A percentile compares a stretch with the other conserved stretches of the same genome.
Conservation (phyloP, 2,797 vertebrate species). For the Cossypha dichroa region DNA sequence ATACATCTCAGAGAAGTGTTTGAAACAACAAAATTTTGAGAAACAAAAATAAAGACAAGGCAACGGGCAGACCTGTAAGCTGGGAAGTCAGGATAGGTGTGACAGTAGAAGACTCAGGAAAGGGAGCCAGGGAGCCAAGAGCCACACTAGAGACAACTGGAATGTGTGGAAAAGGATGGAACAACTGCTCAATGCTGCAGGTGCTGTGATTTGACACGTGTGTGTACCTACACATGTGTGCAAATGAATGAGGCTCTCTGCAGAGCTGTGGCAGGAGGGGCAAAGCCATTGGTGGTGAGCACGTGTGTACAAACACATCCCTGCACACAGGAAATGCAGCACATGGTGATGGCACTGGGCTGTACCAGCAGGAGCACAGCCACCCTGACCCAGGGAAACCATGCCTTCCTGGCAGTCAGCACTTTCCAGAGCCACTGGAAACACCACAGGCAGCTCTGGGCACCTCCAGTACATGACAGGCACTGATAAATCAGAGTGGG, state of each 20-base stretch:
- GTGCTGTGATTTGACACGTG: fast-evolving
- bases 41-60: neutral
- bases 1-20: neutral
- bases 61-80: neutral
- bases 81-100: fast-evolving
- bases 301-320: fast-evolving
- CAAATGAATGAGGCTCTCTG: neutral
- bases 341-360: fast-evolving
- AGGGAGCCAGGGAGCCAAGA: neutral
- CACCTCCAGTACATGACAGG: neutral
- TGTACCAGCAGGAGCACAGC: neutral
- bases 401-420: fast-evolving
- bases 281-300: fast-evolving
- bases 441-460: neutral
- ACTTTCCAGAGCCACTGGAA: neutral
- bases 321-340: neutral
- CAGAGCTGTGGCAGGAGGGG: neutral
- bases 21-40: neutral
- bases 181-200: neutral
- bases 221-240: fast-evolving
- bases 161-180: neutral
- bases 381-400: neutral
- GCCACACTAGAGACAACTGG: neutral
- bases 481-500: neutral
- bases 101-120: neutral